Percentiles rank a stretch among this genome's conserved stretches.
Evolutionary conservation across 2,888 invertebrate species (phyloP).

Genomic region (Amiota communis): DNA sequence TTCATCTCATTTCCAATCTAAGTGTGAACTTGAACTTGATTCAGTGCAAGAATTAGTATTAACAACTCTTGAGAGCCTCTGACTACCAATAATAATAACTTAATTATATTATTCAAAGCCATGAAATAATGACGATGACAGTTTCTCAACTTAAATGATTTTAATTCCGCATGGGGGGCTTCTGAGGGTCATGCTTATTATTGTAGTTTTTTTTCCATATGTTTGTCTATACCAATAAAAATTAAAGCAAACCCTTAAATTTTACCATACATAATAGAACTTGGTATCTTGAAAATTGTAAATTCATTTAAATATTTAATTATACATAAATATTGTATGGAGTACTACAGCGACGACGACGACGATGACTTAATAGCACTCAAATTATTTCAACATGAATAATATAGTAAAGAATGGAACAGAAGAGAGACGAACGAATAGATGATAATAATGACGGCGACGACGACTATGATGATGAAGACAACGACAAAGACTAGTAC

Average conservation of each 20-base stretch:
- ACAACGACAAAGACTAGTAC: conserved; percentile 31
- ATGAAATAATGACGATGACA: no score
- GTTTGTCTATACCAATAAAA: no score
- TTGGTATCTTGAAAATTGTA: conserved; percentile 39
- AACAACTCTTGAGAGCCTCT: no score
- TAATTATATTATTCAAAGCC: no score
- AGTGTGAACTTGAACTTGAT: no score
- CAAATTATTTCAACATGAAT: conserved; percentile 56
- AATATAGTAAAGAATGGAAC: conserved; percentile 14
- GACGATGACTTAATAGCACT: conserved; percentile 57
- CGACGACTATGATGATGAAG: conserved; percentile 2
- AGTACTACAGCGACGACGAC: conserved; percentile 41
- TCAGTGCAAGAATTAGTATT: no score
- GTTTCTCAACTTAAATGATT: no score
- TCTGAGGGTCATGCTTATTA: background rate
- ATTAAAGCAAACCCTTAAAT: background rate
- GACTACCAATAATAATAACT: no score
- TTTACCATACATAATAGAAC: background rate
- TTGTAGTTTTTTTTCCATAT: background rate
- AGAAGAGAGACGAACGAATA: no score
- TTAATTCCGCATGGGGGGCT: no score
- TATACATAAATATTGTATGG: conserved; percentile 51
- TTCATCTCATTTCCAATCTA: no score
- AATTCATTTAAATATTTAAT: conserved; percentile 60
- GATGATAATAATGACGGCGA: background rate